Percentiles rank a stretch among this genome's conserved stretches.
Conservation (phyloP, 2,888 invertebrate species). For the Fabriciana adippe region DNA sequence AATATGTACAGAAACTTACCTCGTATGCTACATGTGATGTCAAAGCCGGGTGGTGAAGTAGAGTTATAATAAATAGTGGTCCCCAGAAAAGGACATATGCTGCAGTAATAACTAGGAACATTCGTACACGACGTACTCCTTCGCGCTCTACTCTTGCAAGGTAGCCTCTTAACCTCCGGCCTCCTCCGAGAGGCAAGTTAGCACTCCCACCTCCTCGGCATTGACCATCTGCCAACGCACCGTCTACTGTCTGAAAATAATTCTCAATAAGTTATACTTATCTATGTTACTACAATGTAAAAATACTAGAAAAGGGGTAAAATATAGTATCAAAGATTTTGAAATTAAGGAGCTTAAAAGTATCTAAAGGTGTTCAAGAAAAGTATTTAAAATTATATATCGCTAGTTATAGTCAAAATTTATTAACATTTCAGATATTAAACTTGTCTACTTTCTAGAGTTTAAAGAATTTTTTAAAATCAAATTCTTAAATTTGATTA, state of each 20-base stretch:
- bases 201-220: constrained; percentile 60
- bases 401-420: too few relatives aligned
- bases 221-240: constrained; percentile 63
- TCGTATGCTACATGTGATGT: constrained; percentile 89
- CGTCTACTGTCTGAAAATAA: constrained; percentile 69
- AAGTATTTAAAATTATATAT: not conserved
- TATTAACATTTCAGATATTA: too few relatives aligned
- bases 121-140: constrained; percentile 91
- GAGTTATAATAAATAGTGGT: constrained; percentile 92
- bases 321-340: constrained; percentile 6
- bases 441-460: too few relatives aligned
- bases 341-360: not conserved
- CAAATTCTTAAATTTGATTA: too few relatives aligned
- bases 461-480: too few relatives aligned
- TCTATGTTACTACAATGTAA: not conserved
- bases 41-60: constrained; percentile 88
- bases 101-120: constrained; percentile 92
- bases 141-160: constrained; percentile 89
- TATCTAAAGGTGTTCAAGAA: constrained; percentile 5
- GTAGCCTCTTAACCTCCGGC: constrained; percentile 88
- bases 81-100: constrained; percentile 96
- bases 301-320: not conserved
- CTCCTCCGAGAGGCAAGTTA: constrained; percentile 84
- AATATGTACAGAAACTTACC: constrained; percentile 66
- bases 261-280: constrained; percentile 7